Evolutionary conservation across 2,888 invertebrate species (phyloP).

Genomic region (Eristalis intricaria): DNA sequence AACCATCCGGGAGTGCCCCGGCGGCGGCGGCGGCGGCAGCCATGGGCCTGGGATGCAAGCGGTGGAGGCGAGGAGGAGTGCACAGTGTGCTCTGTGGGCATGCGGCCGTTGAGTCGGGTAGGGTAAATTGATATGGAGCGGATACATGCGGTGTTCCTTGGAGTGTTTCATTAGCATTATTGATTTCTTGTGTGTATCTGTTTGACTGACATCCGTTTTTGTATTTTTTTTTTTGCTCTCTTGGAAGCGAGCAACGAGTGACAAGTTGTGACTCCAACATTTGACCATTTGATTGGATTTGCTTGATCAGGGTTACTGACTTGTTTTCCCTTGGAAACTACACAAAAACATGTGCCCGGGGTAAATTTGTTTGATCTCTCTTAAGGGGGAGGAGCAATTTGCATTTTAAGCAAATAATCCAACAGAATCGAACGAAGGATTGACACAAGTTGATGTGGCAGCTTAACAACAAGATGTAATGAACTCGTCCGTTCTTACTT

Average conservation of each 20-base stretch:
- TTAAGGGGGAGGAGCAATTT: too few relatives aligned
- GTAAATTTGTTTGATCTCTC: too few relatives aligned
- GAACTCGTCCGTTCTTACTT: too few relatives aligned
- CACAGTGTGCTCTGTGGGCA: neutral
- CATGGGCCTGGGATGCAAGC: too few relatives aligned
- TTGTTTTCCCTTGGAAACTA: neutral
- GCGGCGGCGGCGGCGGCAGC: neutral
- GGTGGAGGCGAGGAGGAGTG: neutral
- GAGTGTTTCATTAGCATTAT: slow-evolving; percentile 45
- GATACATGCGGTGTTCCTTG: slow-evolving; percentile 25
- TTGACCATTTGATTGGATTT: neutral
- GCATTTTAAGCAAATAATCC: too few relatives aligned
- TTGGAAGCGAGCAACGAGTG: neutral
- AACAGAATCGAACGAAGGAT: too few relatives aligned
- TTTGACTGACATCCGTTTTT: neutral
- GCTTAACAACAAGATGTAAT: too few relatives aligned
- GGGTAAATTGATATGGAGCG: neutral
- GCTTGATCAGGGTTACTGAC: neutral
- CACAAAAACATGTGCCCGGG: too few relatives aligned
- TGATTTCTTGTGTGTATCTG: slow-evolving; percentile 21
- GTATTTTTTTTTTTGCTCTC: neutral
- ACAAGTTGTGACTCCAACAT: neutral
- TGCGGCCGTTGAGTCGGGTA: neutral
- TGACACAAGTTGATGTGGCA: too few relatives aligned
- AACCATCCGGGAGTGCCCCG: slow-evolving; percentile 11